Evolutionary conservation across 2,888 invertebrate genomes (phyloP), one percentile per base, ranked within the genome.

Genomic region (Spisula subtruncata): DNA sequence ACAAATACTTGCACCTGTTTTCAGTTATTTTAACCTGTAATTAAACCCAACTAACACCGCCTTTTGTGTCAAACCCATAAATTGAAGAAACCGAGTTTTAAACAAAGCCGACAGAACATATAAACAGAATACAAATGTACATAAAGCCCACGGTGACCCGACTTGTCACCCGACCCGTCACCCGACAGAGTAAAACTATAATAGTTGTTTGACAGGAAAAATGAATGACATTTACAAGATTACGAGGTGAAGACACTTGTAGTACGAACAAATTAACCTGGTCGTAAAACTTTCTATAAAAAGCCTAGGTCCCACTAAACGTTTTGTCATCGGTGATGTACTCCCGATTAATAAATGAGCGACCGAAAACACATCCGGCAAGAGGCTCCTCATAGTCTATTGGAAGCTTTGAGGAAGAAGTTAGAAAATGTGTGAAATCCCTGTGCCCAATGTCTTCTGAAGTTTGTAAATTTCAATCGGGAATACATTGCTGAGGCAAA

Each of bases 1-100:
- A 66, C 60, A 25, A 66, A 66, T 25, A 66, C 4, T 66, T 66
- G 75, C 75, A 75, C 75, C 75, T 75, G 75, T 75, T 75, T 75
- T 35, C 75, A 32, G 75, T 75, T 29, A 75, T 75, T 35, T 75
- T 35, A 75, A 75, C 75, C 75, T 75, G 75, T 75, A 75, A 75
- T 75, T 75, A 75, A 75, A 35, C 29, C 75, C 35, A 14, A 35
- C 75, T 32, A 75, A 75, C 29, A 75, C n/a, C 75, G 75, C 75
- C 75, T 75, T 75, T 32, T 75, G 60, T 66, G 60, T 66, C 60
- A 66, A 66, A 66, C 60, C 51, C 25, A 66, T 66, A 66, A 66
- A 66, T n/a, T 66, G 10, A 25, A 66, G 60, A 66, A 66, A 66
- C 25, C 25, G 60, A 25, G 60, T 66, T 66, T 56, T 25, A 66